Base-by-base conservation (phyloP, 2,797 vertebrate species). In the Eurystomus glaucurus region DNA sequence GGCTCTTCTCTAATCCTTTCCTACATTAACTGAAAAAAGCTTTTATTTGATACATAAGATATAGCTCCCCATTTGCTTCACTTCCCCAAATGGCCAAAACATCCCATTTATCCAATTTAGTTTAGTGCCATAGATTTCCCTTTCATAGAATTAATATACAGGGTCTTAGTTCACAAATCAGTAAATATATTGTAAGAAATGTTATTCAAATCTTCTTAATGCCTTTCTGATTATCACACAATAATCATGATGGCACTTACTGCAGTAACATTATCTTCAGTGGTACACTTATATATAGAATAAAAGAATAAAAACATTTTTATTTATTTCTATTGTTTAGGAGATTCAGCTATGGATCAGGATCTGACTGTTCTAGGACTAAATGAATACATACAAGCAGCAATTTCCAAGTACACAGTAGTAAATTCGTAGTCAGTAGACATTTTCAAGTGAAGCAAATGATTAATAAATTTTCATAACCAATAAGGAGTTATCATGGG, bases 101-200 rank as follows among this genome's bases (percentile, higher is more conserved):
- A 68, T 78, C 58, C 54, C 72, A 85, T 43, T 91, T 86, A 91
- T 28, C 58, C 71, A 69, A 60, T 74, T 85, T 65, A 28, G 21
- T 85, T 95, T 62, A 81, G 50, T 75, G 68, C 37, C 33, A 48
- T n/a, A 55, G 29, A 64, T 88, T 97, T 96, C 48, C 85, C 60
- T 52, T 23, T 88, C 37, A 92, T 52, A 52, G 21, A 55, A 89
- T 85, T 84, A 55, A 78, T n/a, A 87, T 12, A 78, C 20, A 48
- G n/a, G 41, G 29, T 62, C 69, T 76, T 82, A 76, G 52, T 62
- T 41, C 70, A n/a, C 35, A 26, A 23, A 28, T 60, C 46, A 62
- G 54, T 58, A 87, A 89, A 70, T 54, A 75, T 14, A 54, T 9
- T 46, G 12, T 39, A 61, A 85, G 48, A 75, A 74, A 23, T 15